These are phyloP conservation scores for Oreochromis niloticus DNA, from an alignment of 2,113 vertebrate species.

Conservation along the genomic window DNA sequence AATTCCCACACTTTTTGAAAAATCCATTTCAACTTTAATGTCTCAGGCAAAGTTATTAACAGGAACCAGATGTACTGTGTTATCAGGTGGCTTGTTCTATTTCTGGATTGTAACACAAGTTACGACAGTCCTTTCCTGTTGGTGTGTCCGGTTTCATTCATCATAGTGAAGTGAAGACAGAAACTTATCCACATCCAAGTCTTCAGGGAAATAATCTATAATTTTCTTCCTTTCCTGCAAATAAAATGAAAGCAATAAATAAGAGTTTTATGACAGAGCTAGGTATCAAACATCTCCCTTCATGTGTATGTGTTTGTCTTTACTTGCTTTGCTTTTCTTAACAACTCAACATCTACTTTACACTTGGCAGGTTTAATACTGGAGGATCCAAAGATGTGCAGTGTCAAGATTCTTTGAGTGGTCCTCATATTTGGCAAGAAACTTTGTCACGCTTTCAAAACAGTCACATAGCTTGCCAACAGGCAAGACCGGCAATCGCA, in stretches of 20 bases:
- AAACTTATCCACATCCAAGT: slow-evolving; percentile 98
- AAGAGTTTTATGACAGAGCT: background rate
- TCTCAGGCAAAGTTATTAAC: slow-evolving; percentile 1
- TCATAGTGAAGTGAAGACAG: slow-evolving; percentile 95
- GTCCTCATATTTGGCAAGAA: background rate
- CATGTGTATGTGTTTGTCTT: background rate
- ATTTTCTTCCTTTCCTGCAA: slow-evolving; percentile 85
- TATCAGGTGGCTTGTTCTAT: slow-evolving; percentile 53
- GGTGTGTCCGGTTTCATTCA: slow-evolving; percentile 70
- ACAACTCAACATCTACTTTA: background rate
- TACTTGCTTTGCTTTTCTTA: background rate
- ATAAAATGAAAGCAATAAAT: background rate
- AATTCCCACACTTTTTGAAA: background rate
- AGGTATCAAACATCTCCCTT: background rate
- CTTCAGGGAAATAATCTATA: slow-evolving; percentile 86
- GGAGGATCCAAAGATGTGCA: background rate
- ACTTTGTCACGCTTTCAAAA: background rate
- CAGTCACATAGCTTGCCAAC: background rate
- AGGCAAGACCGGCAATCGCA: background rate
- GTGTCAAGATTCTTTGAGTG: background rate
- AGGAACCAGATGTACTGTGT: slow-evolving; percentile 26
- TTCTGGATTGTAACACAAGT: slow-evolving; percentile 33
- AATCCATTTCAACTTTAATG: background rate
- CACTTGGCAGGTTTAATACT: background rate
- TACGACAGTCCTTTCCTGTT: background rate